Evolutionary conservation across 2,797 vertebrate genomes (phyloP), one percentile per base, ranked within the genome.

Genomic region (Ptychadena robeensis): DNA sequence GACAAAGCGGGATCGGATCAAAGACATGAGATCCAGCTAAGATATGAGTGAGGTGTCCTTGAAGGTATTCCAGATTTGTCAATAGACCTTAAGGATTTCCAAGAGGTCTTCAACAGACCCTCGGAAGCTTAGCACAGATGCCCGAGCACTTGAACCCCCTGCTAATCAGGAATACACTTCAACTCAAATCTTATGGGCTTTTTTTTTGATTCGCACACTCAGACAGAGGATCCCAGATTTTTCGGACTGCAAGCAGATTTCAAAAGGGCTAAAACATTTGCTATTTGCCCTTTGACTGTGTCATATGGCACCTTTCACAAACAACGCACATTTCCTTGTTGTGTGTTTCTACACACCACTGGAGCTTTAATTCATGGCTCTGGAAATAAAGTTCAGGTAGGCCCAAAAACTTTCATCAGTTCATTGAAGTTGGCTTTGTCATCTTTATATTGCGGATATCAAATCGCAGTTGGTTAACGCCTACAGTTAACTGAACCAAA

Each of bases 111-210:
- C 63, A 67, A 37, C 64, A 31, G 38, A 27, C 53, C 73, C 38
- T 3, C 11, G 35, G 37, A 31, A 64, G 53, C 66, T 70, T 38
- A 28, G 74, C 53, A 25, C 61, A 67, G 80, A 75, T 31, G 64
- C 64, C 31, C n/a, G n/a, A 34, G 69, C 40, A 69, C 64, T 68
- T 75, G 80, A 61, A n/a, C n/a, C 66, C 63, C 67, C n/a, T 30
- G 27, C 28, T 82, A 77, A 82, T 82, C 81, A 69, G 48, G 65
- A 63, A 75, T 25, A 57, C 65, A 77, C 81, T 82, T 76, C 73
- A 77, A 70, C 70, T 77, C 66, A 64, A 44, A 82, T 82, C n/a
- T n/a, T n/a, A n/a, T 75, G 68, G 35, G 7, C 9, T 2, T 25
- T 48, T n/a, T n/a, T 64, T 61, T 69, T 82, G 28, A 71, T 64